phyloP scores from a whole-genome alignment of 30 jellyfish, hydroid and myxozoan species.

The Calvadosia cruxmelitensis region DNA sequence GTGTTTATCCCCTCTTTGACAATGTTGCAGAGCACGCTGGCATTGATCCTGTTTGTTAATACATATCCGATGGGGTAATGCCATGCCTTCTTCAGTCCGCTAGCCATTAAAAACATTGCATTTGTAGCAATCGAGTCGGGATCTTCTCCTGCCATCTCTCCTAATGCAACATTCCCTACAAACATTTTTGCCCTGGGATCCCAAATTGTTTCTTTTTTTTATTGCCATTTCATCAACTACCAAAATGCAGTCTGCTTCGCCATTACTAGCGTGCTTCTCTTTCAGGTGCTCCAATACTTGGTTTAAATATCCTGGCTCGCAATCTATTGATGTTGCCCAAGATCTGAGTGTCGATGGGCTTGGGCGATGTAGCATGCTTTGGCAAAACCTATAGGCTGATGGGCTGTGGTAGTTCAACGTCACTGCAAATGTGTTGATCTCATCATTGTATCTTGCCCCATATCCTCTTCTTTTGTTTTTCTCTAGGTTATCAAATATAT shows the following conservation, averaged over 20 bases:
- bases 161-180: background rate
- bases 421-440: background rate
- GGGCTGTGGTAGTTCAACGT: background rate
- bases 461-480: no score
- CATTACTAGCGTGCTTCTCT: background rate
- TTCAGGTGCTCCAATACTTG: background rate
- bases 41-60: conserved; percentile 17
- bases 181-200: background rate
- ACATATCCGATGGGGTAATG: background rate
- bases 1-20: background rate
- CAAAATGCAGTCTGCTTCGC: background rate
- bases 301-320: background rate
- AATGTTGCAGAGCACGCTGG: conserved; percentile 7
- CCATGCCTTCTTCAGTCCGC: background rate
- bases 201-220: background rate
- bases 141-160: background rate
- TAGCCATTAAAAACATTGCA: background rate
- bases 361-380: background rate
- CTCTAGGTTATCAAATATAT: no score
- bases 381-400: background rate
- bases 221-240: background rate
- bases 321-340: background rate
- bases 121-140: background rate
- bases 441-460: background rate
- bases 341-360: background rate